A percentile compares a stretch with the other conserved stretches of the same genome.
Evolutionary conservation across 2,888 invertebrate species (phyloP).

Genomic region (Drosophila greeni): DNA sequence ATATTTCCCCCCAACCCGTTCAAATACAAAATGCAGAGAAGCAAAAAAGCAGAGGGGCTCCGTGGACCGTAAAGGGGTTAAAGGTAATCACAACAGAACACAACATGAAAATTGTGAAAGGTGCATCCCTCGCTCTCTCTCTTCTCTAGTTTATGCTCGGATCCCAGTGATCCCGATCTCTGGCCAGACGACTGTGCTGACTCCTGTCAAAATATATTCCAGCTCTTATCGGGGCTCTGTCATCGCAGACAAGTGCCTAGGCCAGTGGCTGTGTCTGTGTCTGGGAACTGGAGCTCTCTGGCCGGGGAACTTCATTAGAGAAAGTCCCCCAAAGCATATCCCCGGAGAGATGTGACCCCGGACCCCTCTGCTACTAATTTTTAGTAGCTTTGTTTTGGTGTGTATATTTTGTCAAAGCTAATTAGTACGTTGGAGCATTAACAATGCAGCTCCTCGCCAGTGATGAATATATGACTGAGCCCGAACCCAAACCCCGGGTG

Average conservation of each 20-base stretch:
- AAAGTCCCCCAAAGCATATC: slow-evolving; percentile 49
- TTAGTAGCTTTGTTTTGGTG: slow-evolving; percentile 63
- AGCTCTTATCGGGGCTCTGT: slow-evolving; percentile 61
- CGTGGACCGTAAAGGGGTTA: slow-evolving; percentile 53
- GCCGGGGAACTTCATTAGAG: slow-evolving; percentile 66
- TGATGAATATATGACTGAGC: slow-evolving; percentile 66
- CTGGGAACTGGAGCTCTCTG: slow-evolving; percentile 36
- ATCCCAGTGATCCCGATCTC: slow-evolving; percentile 56
- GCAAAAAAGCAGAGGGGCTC: background rate
- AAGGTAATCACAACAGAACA: slow-evolving; percentile 63
- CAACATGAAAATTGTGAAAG: slow-evolving; percentile 65
- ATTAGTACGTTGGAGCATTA: slow-evolving; percentile 73
- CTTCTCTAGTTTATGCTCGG: slow-evolving; percentile 51
- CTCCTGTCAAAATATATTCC: slow-evolving; percentile 51
- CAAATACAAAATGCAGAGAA: slow-evolving; percentile 22
- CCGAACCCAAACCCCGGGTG: slow-evolving; percentile 13
- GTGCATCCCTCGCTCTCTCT: slow-evolving; percentile 45
- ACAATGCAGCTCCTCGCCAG: slow-evolving; percentile 52
- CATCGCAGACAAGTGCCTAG: slow-evolving; percentile 65
- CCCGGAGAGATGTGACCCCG: slow-evolving; percentile 11
- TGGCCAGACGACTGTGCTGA: slow-evolving; percentile 49
- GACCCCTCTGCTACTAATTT: slow-evolving; percentile 62
- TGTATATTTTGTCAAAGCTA: slow-evolving; percentile 75
- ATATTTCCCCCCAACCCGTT: slow-evolving; percentile 46
- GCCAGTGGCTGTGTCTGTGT: slow-evolving; percentile 32